Conservation (phyloP, 2,797 vertebrate genomes). For the Antennarius maculatus region DNA sequence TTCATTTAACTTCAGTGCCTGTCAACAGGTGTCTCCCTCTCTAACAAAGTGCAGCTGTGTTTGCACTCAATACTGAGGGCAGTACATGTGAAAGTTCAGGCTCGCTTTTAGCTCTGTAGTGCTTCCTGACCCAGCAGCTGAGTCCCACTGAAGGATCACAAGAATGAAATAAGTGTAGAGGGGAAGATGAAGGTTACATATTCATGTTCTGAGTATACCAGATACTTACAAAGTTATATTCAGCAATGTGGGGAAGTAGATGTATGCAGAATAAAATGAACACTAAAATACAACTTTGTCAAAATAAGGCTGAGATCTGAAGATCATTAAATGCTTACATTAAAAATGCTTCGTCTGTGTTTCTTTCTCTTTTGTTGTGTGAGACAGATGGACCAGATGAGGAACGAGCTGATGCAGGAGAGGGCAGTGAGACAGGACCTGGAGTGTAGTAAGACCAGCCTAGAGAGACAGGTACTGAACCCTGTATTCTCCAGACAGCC, state of each 20-base stretch:
- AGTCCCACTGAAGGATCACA: no score
- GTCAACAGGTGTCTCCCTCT: conserved; percentile 14
- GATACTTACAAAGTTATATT: no score
- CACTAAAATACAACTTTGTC: background rate
- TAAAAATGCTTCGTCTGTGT: background rate
- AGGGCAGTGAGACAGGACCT: conserved; percentile 89
- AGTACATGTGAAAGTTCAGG: background rate
- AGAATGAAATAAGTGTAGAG: no score
- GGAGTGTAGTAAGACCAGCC: conserved; percentile 94
- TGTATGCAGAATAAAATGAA: background rate
- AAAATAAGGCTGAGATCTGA: no score
- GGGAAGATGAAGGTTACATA: no score
- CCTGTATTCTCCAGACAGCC: background rate
- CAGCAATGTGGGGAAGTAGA: no score
- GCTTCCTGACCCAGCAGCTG: background rate
- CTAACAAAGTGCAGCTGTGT: conserved; percentile 10
- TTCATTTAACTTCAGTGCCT: conserved; percentile 4
- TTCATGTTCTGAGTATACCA: no score
- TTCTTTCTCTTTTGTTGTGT: conserved; percentile 32
- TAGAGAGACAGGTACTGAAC: conserved; percentile 92
- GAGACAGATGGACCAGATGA: conserved; percentile 91
- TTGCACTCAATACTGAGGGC: conserved; percentile 23
- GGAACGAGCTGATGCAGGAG: conserved; percentile 91
- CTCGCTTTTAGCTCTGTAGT: conserved; percentile 2
- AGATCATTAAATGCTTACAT: background rate